Evolutionary conservation across 1,140 invertebrate species (phyloP).

Genomic region (Patella vulgata): DNA sequence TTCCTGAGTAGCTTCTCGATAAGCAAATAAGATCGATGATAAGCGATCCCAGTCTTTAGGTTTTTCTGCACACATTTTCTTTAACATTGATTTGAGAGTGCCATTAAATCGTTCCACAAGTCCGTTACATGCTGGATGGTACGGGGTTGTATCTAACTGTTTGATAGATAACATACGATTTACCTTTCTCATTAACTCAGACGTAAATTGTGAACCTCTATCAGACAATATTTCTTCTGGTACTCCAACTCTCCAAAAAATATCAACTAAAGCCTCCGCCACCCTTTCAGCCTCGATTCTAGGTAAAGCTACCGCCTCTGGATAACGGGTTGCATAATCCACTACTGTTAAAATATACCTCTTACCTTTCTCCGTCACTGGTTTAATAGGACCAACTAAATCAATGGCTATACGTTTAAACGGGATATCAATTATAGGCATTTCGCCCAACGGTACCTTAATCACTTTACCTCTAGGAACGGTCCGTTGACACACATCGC

Average conservation of each 20-base stretch:
- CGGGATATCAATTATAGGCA: constrained; percentile 20
- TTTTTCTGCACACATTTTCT: too few relatives aligned
- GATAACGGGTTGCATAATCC: constrained; percentile 31
- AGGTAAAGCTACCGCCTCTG: constrained; percentile 23
- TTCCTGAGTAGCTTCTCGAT: constrained; percentile 35
- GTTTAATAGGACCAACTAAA: constrained; percentile 31
- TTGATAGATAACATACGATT: too few relatives aligned
- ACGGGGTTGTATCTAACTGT: constrained; percentile 24
- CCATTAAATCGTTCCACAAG: too few relatives aligned
- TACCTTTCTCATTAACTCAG: too few relatives aligned
- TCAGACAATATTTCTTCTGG: constrained; percentile 47
- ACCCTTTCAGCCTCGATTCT: constrained; percentile 25
- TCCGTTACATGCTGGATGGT: constrained; percentile 27
- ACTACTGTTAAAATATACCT: constrained; percentile 33
- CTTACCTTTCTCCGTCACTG: constrained; percentile 23
- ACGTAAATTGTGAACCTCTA: constrained; percentile 27
- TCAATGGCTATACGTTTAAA: constrained; percentile 33
- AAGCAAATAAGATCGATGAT: constrained; percentile 45
- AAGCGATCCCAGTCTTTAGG: constrained; percentile 55
- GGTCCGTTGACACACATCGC: constrained; percentile 26
- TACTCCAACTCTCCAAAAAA: constrained; percentile 64
- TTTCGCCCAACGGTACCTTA: constrained; percentile 18
- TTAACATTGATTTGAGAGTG: too few relatives aligned
- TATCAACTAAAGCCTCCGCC: constrained; percentile 23
- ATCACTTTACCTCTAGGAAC: constrained; percentile 1